phyloP scores from a whole-genome alignment of 37 sponge, comb jelly and placozoan genomes.

The Eunapius fragilis region DNA sequence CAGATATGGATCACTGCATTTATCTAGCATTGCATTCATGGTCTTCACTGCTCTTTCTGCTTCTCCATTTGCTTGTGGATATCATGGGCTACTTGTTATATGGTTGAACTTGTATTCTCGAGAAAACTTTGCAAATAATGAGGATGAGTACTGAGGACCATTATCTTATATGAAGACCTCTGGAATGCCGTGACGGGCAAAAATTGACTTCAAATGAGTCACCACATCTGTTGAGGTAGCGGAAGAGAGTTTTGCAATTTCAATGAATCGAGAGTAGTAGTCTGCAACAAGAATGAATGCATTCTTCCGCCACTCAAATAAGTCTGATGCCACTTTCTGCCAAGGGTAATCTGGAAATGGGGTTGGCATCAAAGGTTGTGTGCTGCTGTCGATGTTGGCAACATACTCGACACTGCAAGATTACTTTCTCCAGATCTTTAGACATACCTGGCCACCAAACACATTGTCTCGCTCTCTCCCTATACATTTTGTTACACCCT shows the following conservation, averaged over 20 bases:
- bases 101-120: constrained; percentile 13
- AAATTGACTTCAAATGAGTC: constrained; percentile 11
- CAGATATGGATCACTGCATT: constrained; percentile 17
- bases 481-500: constrained; percentile 34
- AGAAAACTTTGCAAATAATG: constrained; percentile 6
- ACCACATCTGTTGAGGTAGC: constrained; percentile 1
- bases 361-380: constrained; percentile 25
- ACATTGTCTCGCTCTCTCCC: constrained; percentile 29
- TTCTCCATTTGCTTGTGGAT: constrained; percentile 37
- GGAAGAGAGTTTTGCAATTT: constrained; percentile 9
- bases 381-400: constrained; percentile 4
- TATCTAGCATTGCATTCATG: constrained; percentile 19
- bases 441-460: constrained; percentile 42
- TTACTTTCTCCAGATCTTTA: constrained; percentile 19
- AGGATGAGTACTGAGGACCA: constrained; percentile 39
- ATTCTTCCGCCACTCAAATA: constrained; percentile 10
- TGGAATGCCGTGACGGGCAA: constrained; percentile 55
- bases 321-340: constrained; percentile 28
- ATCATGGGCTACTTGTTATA: constrained; percentile 28
- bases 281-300: constrained; percentile 2
- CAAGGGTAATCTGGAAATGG: constrained; percentile 28
- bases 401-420: constrained; percentile 14
- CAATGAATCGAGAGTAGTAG: constrained; percentile 36
- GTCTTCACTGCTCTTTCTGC: constrained; percentile 48
- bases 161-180: constrained; percentile 19